These are phyloP conservation scores for Drosophila nikananu DNA, from an alignment of 1,140 invertebrate genomes.

Conservation along the genomic window DNA sequence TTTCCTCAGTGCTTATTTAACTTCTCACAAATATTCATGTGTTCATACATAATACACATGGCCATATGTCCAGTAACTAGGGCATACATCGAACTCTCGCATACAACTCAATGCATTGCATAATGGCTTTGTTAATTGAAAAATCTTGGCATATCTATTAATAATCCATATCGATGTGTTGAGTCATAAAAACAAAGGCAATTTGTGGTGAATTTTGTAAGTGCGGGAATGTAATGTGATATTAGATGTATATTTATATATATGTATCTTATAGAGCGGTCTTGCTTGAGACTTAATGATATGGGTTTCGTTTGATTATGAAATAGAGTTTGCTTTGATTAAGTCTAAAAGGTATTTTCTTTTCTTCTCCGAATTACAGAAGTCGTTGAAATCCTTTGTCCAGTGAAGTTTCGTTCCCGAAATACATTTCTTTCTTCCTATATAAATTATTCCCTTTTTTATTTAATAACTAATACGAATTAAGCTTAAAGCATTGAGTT, in stretches of 20 bases:
- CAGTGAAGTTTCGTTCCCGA: not conserved
- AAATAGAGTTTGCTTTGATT: not conserved
- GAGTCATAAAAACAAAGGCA: not conserved
- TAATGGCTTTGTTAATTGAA: slow-evolving; percentile 53
- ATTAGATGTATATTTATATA: not conserved
- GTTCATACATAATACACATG: slow-evolving; percentile 8
- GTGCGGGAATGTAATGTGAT: slow-evolving; percentile 16
- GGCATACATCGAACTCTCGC: slow-evolving; percentile 40
- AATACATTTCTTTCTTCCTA: not conserved
- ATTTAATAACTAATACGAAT: not conserved
- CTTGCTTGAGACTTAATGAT: not conserved
- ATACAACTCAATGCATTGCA: slow-evolving; percentile 38
- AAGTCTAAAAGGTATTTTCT: not conserved
- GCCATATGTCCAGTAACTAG: slow-evolving; percentile 46
- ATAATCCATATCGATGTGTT: slow-evolving; percentile 21
- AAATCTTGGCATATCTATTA: slow-evolving; percentile 33
- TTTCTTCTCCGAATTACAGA: no score
- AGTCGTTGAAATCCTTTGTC: not conserved
- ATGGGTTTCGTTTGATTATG: not conserved
- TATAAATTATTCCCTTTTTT: not conserved
- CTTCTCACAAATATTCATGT: slow-evolving; percentile 12
- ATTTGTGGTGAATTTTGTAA: slow-evolving; percentile 9
- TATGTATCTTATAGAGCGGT: not conserved
- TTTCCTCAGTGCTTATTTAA: slow-evolving; percentile 2
- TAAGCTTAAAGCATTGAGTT: not conserved